Percentiles rank a stretch among this genome's conserved stretches.
Conservation (phyloP, 2,888 invertebrate species). For the Automeris io region DNA sequence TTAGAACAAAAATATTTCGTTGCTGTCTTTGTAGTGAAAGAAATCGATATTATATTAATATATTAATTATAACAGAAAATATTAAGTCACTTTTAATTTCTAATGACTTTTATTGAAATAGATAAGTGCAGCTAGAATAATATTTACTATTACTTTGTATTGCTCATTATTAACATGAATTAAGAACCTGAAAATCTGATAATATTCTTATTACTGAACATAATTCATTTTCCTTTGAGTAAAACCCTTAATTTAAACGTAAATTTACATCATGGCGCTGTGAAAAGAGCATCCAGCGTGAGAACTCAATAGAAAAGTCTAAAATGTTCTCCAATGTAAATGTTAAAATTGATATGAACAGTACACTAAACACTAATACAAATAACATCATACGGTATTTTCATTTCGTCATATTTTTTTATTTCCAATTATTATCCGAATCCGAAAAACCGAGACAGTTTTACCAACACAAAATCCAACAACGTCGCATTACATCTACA, state of each 20-base stretch:
- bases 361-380: slow-evolving; percentile 11
- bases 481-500: slow-evolving; percentile 31
- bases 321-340: slow-evolving; percentile 3
- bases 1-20: too few species aligned
- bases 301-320: not conserved
- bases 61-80: too few species aligned
- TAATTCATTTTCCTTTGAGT: not conserved
- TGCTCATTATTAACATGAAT: not conserved
- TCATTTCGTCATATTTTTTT: slow-evolving; percentile 1
- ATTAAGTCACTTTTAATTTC: too few species aligned
- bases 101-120: too few species aligned
- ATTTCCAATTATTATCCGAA: not conserved
- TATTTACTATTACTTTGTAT: not conserved
- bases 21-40: too few species aligned
- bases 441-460: slow-evolving; percentile 23
- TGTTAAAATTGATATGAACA: slow-evolving; percentile 20
- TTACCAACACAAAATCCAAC: slow-evolving; percentile 39
- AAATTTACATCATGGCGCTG: not conserved
- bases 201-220: not conserved
- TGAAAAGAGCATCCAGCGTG: too few species aligned
- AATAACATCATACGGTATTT: not conserved
- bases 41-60: too few species aligned
- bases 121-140: not conserved
- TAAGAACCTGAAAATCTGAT: not conserved
- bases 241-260: not conserved